These are phyloP conservation scores for Neodiprion virginianus DNA, from an alignment of 1,140 invertebrate species.

Conservation along the genomic window DNA sequence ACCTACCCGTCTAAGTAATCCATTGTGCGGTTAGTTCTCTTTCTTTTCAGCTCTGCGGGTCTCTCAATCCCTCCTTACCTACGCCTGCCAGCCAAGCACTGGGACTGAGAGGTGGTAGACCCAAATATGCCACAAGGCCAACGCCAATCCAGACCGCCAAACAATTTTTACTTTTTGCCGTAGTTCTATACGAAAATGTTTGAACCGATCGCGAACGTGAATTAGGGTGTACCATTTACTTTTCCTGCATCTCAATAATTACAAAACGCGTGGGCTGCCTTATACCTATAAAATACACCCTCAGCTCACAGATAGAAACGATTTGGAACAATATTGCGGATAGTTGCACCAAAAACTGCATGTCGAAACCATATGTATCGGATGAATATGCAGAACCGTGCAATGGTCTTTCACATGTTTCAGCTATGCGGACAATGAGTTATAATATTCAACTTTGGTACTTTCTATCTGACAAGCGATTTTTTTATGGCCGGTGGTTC, in stretches of 20 bases:
- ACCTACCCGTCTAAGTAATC: conserved; percentile 58
- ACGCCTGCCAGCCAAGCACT: conserved; percentile 45
- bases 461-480: too few species aligned
- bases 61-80: conserved; percentile 47
- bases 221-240: conserved; percentile 8
- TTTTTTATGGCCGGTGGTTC: too few species aligned
- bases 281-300: too few species aligned
- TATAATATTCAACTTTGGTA: too few species aligned
- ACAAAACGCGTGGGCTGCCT: too few species aligned
- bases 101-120: conserved; percentile 30
- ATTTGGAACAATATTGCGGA: too few species aligned
- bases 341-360: too few species aligned
- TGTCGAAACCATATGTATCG: too few species aligned
- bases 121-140: conserved; percentile 55
- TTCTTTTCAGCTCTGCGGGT: conserved; percentile 34
- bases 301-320: too few species aligned
- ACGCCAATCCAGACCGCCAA: conserved; percentile 28
- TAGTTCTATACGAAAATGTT: conserved; percentile 7
- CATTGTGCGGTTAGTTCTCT: conserved; percentile 45
- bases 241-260: background rate
- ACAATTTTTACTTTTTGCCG: conserved; percentile 38
- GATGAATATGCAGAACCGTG: too few species aligned
- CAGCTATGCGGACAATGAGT: too few species aligned
- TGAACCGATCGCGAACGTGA: conserved; percentile 13
- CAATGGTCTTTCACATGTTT: too few species aligned